Conservation (phyloP, 2,888 invertebrate genomes). For the Cosmopolites sordidus region DNA sequence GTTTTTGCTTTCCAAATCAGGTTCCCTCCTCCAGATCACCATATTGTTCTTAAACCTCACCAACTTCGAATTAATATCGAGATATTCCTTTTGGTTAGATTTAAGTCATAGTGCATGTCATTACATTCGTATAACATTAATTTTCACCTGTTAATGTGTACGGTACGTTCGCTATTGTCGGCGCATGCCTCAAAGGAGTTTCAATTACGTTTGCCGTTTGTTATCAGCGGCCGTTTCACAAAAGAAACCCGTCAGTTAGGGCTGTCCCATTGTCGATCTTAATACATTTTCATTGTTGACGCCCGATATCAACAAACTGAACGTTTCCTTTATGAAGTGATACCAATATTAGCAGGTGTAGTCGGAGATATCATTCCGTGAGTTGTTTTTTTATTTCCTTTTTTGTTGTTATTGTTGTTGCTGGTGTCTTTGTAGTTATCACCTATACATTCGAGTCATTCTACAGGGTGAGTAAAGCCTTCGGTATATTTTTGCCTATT, state of each 20-base stretch:
- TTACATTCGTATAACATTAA: not conserved
- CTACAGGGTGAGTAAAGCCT: no score
- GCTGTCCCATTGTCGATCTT: constrained; percentile 12
- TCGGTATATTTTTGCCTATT: no score
- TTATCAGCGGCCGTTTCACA: constrained; percentile 11
- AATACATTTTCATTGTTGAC: constrained; percentile 15
- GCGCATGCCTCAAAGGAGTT: constrained; percentile 8
- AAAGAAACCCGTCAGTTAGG: constrained; percentile 11
- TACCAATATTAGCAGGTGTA: not conserved
- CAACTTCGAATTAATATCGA: no score
- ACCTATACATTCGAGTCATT: no score
- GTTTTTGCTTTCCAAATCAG: no score
- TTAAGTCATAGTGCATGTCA: not conserved
- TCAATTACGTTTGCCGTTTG: constrained; percentile 19
- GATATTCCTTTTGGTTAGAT: no score
- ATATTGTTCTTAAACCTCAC: no score
- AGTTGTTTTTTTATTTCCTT: not conserved
- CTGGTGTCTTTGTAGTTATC: no score
- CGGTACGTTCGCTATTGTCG: not conserved
- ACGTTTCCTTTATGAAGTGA: not conserved
- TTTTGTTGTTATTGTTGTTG: not conserved
- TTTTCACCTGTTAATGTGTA: not conserved
- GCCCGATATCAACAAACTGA: constrained; percentile 1
- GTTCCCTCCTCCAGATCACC: no score
- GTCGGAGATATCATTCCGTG: not conserved